Evolutionary conservation across 2,113 vertebrate species (phyloP), one percentile per base, ranked within the genome.

Genomic region (Chlamydotis undulata): DNA sequence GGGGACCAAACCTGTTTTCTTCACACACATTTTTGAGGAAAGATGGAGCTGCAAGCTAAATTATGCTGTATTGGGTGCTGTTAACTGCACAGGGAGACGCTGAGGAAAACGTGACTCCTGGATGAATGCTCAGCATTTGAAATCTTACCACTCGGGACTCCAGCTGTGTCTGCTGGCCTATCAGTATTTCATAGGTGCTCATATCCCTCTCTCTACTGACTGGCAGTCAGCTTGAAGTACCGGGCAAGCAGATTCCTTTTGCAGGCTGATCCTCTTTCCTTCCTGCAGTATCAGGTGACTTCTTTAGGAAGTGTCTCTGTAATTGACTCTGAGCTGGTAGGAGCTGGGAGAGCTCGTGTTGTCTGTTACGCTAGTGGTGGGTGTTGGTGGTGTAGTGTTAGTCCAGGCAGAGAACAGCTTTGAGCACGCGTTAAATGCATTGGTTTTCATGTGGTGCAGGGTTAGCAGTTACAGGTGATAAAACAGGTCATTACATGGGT

Each of bases 1-100:
- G 94, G 95, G 94, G 91, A 96, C 96, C 95, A 95, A 91, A 89
- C 22, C 24, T 76, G 33, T 81, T 87, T 87, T 80, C 41, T 95
- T 96, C 84, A 61, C 4, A 0, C 19, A 2, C 10, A 0, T 82
- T 84, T 71, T 16, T 53, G 55, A 89, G 90, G 49, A n/a, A 35
- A 26, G 45, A n/a, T 8, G 5, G 75, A 69, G 75, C 84, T 43
- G 65, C 12, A 4, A 59, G 78, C 55, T 19, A 6, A 50, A 25
- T 3, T 25, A 10, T 61, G 50, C 23, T 69, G 79, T 7, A 0
- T 3, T 19, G 90, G 57, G 87, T 49, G 55, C 70, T 83, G 28
- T 49, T 33, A 24, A 4, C 24, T 68, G 74, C 60, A 2, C 0
- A 3, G 79, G 57, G 67, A 60, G 49, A 8, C 12, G 70, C 59